A percentile compares a stretch with the other conserved stretches of the same genome.
Evolutionary conservation across 2,113 vertebrate genomes (phyloP).

Genomic region (Pseudopodoces humilis): DNA sequence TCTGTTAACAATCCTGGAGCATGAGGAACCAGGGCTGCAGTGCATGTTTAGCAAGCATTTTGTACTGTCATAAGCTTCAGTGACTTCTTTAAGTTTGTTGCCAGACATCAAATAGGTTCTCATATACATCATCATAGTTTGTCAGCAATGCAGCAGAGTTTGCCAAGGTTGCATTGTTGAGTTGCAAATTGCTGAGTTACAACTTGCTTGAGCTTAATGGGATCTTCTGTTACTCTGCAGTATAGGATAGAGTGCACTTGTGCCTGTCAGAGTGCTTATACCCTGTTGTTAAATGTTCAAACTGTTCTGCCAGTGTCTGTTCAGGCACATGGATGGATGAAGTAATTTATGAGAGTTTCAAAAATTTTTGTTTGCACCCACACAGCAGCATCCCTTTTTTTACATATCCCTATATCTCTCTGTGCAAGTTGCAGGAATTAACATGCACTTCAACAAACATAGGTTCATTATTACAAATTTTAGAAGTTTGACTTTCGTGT

Average conservation of each 20-base stretch:
- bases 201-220: not conserved
- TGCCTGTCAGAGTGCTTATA: not conserved
- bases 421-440: not conserved
- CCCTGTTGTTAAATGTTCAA: not conserved
- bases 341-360: not conserved
- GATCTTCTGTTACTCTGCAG: not conserved
- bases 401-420: rapidly evolving
- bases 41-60: not conserved
- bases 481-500: not conserved
- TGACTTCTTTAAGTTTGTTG: not conserved
- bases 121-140: not conserved
- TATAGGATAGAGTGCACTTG: not conserved
- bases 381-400: not conserved
- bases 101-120: not conserved
- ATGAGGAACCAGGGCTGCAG: not conserved
- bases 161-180: not conserved
- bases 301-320: not conserved
- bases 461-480: not conserved
- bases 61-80: not conserved
- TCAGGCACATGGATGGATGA: not conserved
- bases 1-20: not conserved
- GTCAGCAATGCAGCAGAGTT: not conserved
- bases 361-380: not conserved
- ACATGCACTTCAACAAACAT: not conserved
- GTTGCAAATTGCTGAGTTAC: not conserved